phyloP scores from a whole-genome alignment of 2,113 vertebrate species.

The Scytalopus superciliaris region DNA sequence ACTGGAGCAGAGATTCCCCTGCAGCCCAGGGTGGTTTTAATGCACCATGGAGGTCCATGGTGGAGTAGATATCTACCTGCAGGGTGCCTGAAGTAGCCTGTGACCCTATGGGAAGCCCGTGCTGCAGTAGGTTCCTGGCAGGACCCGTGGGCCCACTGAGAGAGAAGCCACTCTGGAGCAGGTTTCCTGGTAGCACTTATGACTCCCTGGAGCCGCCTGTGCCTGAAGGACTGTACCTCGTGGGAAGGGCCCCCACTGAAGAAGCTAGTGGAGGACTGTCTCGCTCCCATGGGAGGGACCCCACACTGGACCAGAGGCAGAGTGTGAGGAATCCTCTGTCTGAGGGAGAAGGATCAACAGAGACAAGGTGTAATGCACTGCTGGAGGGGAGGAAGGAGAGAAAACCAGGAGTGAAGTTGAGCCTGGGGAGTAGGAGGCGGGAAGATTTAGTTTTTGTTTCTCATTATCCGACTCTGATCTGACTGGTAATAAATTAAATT shows the following conservation, averaged over 20 bases:
- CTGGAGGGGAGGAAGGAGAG: neutral
- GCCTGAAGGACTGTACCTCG: neutral
- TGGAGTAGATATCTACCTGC: neutral
- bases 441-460: neutral
- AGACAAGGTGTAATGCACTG: neutral
- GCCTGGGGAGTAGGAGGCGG: neutral
- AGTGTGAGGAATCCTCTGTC: neutral
- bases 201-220: neutral
- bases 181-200: neutral
- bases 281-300: neutral
- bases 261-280: neutral
- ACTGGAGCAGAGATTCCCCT: neutral
- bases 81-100: neutral
- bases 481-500: neutral
- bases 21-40: accelerated
- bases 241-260: neutral
- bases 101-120: neutral
- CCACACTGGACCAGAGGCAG: accelerated
- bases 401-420: accelerated
- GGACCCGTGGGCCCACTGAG: accelerated
- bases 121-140: neutral
- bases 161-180: neutral
- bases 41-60: accelerated
- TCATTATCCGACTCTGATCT: neutral
- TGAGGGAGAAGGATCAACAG: neutral